Evolutionary conservation across 1,140 invertebrate species (phyloP).

Genomic region (silkworm (Bombyx mori)): DNA sequence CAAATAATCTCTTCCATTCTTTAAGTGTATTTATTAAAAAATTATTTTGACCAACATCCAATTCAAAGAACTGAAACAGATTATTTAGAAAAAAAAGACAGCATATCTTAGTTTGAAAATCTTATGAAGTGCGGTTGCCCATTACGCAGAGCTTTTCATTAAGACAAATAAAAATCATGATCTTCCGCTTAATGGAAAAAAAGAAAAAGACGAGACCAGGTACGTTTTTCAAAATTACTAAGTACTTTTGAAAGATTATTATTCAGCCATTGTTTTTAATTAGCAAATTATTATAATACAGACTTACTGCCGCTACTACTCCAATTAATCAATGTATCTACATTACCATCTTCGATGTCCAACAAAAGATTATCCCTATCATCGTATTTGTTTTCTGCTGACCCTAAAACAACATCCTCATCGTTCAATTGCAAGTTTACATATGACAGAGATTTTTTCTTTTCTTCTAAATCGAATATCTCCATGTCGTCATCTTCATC

Average conservation of each 20-base stretch:
- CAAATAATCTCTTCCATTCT: too few relatives aligned
- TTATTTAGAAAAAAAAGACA: too few relatives aligned
- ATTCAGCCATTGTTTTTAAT: not conserved
- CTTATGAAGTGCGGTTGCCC: too few relatives aligned
- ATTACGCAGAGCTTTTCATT: too few relatives aligned
- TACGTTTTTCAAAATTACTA: too few relatives aligned
- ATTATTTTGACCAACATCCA: too few relatives aligned
- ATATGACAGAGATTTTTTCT: constrained; percentile 57
- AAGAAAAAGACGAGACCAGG: too few relatives aligned
- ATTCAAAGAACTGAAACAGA: too few relatives aligned
- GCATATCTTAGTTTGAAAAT: too few relatives aligned
- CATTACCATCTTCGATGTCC: constrained; percentile 52
- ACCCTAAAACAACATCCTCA: constrained; percentile 43
- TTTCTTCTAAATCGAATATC: constrained; percentile 63
- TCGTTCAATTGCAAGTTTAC: constrained; percentile 50
- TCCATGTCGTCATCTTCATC: constrained; percentile 62
- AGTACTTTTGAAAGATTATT: not conserved
- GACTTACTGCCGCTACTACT: constrained; percentile 51
- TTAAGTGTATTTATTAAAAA: too few relatives aligned
- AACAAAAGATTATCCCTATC: constrained; percentile 48
- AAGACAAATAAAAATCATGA: too few relatives aligned
- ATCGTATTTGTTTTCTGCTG: constrained; percentile 21
- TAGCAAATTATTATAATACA: constrained; percentile 46
- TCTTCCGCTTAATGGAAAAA: too few relatives aligned
- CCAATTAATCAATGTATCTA: constrained; percentile 55